Evolutionary conservation across 2,888 invertebrate genomes (phyloP).

Genomic region (Leptinotarsa tumamoca): DNA sequence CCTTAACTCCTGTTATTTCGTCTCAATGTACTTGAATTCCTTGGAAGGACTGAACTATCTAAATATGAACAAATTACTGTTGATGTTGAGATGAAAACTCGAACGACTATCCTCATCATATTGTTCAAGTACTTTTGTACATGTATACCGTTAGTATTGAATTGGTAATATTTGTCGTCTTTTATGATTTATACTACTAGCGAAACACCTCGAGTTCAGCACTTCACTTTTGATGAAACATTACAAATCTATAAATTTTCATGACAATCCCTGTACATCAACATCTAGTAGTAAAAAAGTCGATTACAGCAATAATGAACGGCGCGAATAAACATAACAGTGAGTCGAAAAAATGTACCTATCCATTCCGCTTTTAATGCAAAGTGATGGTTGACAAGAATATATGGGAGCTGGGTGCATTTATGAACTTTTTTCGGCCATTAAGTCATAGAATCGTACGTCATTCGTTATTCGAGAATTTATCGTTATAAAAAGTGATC

Average conservation of each 20-base stretch:
- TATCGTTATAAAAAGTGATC: constrained; percentile 40
- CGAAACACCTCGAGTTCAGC: neutral
- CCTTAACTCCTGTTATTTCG: too few species aligned
- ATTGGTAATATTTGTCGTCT: too few species aligned
- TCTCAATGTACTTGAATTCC: too few species aligned
- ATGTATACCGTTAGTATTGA: too few species aligned
- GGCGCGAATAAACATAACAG: constrained; percentile 32
- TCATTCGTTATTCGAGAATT: constrained; percentile 41
- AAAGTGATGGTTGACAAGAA: constrained; percentile 47
- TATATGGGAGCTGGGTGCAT: constrained; percentile 40
- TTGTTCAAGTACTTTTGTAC: too few species aligned
- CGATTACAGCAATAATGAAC: constrained; percentile 27
- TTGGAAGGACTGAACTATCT: too few species aligned
- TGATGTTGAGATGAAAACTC: too few species aligned
- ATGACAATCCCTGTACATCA: constrained; percentile 3
- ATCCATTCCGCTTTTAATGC: constrained; percentile 46
- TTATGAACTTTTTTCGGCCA: constrained; percentile 40
- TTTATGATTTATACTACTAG: too few species aligned
- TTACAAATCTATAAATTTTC: constrained; percentile 3
- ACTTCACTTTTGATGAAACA: neutral
- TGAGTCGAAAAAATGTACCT: constrained; percentile 44
- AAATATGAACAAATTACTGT: too few species aligned
- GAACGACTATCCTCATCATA: too few species aligned
- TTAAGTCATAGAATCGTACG: constrained; percentile 40
- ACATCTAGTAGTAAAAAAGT: constrained; percentile 18